These are phyloP conservation scores for Irena cyanogastra DNA, from an alignment of 2,113 vertebrate genomes.

Conservation along the genomic window DNA sequence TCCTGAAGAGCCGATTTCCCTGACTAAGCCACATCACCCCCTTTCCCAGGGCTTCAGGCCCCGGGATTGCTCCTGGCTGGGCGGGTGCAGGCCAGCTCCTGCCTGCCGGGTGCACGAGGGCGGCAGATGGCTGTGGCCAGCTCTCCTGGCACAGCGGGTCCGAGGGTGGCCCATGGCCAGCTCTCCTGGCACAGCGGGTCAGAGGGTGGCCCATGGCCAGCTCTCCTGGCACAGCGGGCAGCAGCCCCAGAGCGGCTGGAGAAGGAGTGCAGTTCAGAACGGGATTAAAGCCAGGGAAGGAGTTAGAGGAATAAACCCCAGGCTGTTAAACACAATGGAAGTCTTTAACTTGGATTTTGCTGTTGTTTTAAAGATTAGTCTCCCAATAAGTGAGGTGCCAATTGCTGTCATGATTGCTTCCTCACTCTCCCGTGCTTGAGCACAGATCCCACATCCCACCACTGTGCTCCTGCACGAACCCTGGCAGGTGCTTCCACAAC, in stretches of 20 bases:
- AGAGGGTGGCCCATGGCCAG: background rate
- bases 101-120: background rate
- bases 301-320: background rate
- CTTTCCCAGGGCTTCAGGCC: background rate
- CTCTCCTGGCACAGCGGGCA: background rate
- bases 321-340: background rate
- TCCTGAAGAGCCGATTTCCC: background rate
- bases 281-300: background rate
- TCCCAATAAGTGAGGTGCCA: background rate
- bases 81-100: background rate
- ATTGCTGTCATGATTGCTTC: background rate
- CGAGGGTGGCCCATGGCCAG: background rate
- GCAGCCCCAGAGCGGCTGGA: rapidly evolving
- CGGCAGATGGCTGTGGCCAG: background rate
- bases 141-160: background rate
- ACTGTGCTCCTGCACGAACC: background rate
- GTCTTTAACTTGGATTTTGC: background rate
- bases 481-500: background rate
- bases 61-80: background rate
- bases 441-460: background rate
- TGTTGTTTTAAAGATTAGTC: background rate
- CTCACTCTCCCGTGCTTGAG: background rate
- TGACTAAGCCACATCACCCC: background rate
- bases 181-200: background rate
- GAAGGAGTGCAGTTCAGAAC: background rate